Base-by-base conservation (phyloP, 2,113 vertebrate species). In the Salminus brasiliensis region DNA sequence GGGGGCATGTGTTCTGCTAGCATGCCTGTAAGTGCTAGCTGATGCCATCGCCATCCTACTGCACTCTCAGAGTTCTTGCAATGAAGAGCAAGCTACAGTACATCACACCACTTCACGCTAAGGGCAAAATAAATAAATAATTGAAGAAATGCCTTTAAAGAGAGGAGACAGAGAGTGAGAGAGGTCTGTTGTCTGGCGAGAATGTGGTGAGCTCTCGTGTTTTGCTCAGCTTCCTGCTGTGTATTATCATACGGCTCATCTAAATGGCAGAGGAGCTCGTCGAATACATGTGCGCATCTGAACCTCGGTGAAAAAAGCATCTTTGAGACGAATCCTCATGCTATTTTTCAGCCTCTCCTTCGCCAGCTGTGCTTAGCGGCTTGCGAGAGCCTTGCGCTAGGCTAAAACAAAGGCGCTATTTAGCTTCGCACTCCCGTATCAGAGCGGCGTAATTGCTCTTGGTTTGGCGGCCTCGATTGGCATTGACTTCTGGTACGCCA, bases 391-490 rank as follows among this genome's bases (percentile, higher is more conserved):
- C 39, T n/a, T n/a, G n/a, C n/a, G 3, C 11, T 65, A 86, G 76
- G 60, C 80, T 76, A 70, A 80, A 89, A 76, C 63, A 59, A 88
- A 83, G 41, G 59, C 69, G 76, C 82, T 79, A 84, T 85, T 88
- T 78, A 84, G 79, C 81, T 77, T 66, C 23, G 23, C 11, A 74
- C 57, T 52, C 81, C 71, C 81, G 67, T 59, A 87, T 90, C 82
- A 87, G 81, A 81, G 85, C 81, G 59, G 16, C 70, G 63, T 81
- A 86, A 90, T 89, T 86, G 82, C 86, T 80, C 84, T 87, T 57
- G 81, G 41, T 84, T 76, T 53, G n/a, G 29, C 16, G 10, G 74
- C 36, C 55, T 66, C 43, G 45, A 80, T 76, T 72, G 52, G 49
- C 77, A 81, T 34, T 47, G 66, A 70, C 76, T 60, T 76, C 52